These are phyloP conservation scores for Trichogramma evanescens DNA, from an alignment of 2,888 invertebrate genomes.

Conservation along the genomic window DNA sequence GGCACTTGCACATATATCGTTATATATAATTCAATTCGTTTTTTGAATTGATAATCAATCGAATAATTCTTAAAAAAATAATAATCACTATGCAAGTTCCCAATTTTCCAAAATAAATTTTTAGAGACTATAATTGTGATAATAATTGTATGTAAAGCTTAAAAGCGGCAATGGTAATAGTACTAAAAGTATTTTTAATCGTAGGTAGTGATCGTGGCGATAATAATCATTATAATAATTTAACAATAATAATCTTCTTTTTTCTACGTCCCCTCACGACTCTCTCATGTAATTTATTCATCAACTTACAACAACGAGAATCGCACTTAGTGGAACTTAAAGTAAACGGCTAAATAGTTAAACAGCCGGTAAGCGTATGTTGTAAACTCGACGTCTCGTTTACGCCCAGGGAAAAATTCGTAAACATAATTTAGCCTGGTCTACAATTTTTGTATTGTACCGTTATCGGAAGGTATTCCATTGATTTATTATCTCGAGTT, in stretches of 20 bases:
- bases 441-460: too few species aligned
- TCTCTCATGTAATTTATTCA: constrained; percentile 8
- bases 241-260: neutral
- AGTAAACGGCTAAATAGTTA: constrained; percentile 28
- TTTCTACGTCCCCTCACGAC: constrained; percentile 13
- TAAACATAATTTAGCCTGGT: too few species aligned
- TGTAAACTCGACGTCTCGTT: constrained; percentile 15
- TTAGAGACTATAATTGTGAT: too few species aligned
- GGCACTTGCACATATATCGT: constrained; percentile 5
- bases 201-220: neutral
- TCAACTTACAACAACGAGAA: constrained; percentile 24
- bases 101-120: too few species aligned
- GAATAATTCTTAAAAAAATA: constrained; percentile 3
- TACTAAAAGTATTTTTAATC: neutral
- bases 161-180: neutral
- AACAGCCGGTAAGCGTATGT: constrained; percentile 41
- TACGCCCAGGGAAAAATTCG: too few species aligned
- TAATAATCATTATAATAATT: constrained; percentile 4
- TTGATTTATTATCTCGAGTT: too few species aligned
- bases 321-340: constrained; percentile 40
- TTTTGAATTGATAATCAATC: neutral
- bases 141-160: too few species aligned
- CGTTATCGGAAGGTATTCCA: too few species aligned
- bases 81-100: neutral
- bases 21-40: too few species aligned